phyloP scores from a whole-genome alignment of 1,140 invertebrate genomes.

The Diuraphis noxia region DNA sequence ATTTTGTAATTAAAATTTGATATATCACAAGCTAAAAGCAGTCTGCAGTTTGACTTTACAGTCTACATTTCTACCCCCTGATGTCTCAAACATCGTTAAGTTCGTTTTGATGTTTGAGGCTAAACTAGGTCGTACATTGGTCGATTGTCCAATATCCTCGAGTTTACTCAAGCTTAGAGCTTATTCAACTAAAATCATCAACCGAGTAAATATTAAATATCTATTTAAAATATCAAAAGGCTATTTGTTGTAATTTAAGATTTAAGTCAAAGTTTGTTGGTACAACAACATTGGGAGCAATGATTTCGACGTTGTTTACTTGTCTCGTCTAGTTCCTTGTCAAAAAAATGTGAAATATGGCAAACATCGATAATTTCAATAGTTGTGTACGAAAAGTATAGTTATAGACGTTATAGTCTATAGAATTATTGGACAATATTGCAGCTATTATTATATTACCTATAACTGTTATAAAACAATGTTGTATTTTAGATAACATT shows the following conservation, averaged over 20 bases:
- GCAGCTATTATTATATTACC: no score
- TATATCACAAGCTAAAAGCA: not conserved
- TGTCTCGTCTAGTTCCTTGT: not conserved
- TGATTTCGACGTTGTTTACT: not conserved
- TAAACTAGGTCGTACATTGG: not conserved
- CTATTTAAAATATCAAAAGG: not conserved
- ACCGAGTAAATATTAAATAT: not conserved
- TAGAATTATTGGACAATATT: not conserved
- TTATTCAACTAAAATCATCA: conserved; percentile 1
- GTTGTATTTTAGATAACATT: not conserved
- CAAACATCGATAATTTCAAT: not conserved
- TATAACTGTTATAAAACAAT: not conserved
- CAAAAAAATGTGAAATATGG: not conserved
- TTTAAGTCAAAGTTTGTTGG: not conserved
- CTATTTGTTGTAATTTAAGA: not conserved
- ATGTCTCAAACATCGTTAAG: not conserved
- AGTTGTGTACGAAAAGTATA: not conserved
- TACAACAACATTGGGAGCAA: not conserved
- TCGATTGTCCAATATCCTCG: not conserved
- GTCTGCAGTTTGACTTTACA: not conserved
- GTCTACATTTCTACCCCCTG: not conserved
- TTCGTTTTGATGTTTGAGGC: not conserved
- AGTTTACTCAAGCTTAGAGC: not conserved
- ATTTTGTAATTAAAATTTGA: not conserved
- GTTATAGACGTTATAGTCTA: no score